phyloP scores from a whole-genome alignment of 2,113 vertebrate species.

The Haplotaxodon microlepis region DNA sequence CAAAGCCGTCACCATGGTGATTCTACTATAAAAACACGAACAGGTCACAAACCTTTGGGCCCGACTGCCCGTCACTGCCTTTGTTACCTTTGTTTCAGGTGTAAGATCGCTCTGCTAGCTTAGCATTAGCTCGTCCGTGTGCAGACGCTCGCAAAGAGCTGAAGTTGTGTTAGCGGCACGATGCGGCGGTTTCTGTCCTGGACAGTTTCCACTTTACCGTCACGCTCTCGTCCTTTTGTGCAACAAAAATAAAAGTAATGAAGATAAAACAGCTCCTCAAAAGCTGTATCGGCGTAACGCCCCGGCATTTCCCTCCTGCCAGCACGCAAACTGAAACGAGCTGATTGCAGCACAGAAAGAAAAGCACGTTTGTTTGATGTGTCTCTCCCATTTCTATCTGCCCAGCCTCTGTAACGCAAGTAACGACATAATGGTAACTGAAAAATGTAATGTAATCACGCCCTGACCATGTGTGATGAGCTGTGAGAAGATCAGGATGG shows the following conservation, averaged over 20 bases:
- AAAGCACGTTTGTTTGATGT: background rate
- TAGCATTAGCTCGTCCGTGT: background rate
- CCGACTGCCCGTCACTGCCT: background rate
- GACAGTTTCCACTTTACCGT: background rate
- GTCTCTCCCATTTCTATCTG: background rate
- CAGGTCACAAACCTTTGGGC: background rate
- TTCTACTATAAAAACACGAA: background rate
- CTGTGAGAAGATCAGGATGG: background rate
- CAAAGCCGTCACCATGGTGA: background rate
- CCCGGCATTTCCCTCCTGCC: background rate
- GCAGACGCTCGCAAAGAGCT: background rate
- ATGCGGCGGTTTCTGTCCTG: background rate
- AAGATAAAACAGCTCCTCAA: background rate
- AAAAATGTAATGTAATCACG: background rate
- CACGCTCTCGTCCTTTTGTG: background rate
- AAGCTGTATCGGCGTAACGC: background rate
- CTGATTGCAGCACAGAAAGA: background rate
- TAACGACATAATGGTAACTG: background rate
- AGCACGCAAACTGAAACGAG: background rate
- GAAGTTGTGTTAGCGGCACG: rapidly evolving
- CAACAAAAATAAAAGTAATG: background rate
- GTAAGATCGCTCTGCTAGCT: background rate
- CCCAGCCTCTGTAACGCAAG: background rate
- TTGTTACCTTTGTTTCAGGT: background rate
- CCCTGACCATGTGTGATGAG: background rate